A percentile compares a stretch with the other conserved stretches of the same genome.
Conservation (phyloP, 2,797 vertebrate genomes). For the Sebastolobus altivelis region DNA sequence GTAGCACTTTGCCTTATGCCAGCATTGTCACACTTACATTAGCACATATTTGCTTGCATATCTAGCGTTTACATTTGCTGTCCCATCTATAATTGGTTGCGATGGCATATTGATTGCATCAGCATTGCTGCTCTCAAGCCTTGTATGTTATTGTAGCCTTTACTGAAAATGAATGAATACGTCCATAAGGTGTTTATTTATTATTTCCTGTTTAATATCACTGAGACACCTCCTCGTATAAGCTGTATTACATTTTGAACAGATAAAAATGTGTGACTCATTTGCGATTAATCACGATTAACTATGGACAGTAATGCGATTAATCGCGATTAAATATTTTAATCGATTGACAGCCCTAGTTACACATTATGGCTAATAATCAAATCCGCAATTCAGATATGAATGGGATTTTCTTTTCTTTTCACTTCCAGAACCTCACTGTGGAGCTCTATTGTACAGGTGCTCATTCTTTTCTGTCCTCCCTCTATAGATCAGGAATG, state of each 20-base stretch:
- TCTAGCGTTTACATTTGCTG: background rate
- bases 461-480: too few species aligned
- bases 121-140: background rate
- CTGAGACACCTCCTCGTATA: background rate
- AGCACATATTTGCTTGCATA: constrained; percentile 1
- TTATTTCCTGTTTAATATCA: constrained; percentile 10
- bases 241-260: background rate
- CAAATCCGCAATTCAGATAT: too few species aligned
- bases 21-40: constrained; percentile 14
- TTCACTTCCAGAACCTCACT: too few species aligned
- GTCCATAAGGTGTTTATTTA: background rate
- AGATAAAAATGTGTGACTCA: too few species aligned
- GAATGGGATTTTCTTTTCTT: too few species aligned
- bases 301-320: too few species aligned
- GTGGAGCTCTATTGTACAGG: too few species aligned
- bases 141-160: background rate
- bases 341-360: too few species aligned
- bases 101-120: constrained; percentile 1
- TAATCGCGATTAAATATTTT: too few species aligned
- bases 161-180: constrained; percentile 16
- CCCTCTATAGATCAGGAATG: background rate
- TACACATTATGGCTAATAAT: too few species aligned
- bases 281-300: too few species aligned
- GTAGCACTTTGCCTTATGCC: constrained; percentile 5
- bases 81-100: background rate